Conservation (phyloP, 2,888 invertebrate genomes). For the Drosophila siamana region DNA sequence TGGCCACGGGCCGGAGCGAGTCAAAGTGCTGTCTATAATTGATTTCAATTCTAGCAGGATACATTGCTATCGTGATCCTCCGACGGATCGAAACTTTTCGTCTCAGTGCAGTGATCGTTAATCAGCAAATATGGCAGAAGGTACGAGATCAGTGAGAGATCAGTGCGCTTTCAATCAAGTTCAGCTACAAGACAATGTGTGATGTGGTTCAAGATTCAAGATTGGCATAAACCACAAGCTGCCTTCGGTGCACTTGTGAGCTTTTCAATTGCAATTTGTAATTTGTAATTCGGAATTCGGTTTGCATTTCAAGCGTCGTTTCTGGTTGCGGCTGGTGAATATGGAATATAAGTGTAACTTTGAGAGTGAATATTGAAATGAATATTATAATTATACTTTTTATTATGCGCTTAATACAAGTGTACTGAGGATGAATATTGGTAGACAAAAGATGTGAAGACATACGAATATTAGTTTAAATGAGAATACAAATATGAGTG, state of each 20-base stretch:
- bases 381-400: no score
- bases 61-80: not conserved
- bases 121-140: conserved; percentile 58
- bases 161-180: conserved; percentile 30
- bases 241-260: conserved; percentile 32
- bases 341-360: no score
- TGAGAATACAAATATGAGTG: conserved; percentile 1
- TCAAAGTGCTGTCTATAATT: not conserved
- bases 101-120: not conserved
- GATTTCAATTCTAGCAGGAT: not conserved
- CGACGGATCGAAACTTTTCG: not conserved
- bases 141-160: conserved; percentile 30
- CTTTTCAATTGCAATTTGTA: conserved; percentile 11
- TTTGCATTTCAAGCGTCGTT: not conserved
- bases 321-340: conserved; percentile 15
- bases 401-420: no score
- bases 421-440: no score
- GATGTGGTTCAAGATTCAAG: conserved; percentile 66
- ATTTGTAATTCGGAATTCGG: not conserved
- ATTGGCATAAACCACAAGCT: conserved; percentile 62
- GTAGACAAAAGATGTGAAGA: no score
- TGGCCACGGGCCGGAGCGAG: conserved; percentile 18
- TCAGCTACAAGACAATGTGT: conserved; percentile 22
- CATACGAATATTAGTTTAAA: conserved; percentile 1
- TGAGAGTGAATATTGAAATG: no score